Base-by-base conservation (phyloP, 2,888 invertebrate genomes). In the Anagyrus pseudococci region DNA sequence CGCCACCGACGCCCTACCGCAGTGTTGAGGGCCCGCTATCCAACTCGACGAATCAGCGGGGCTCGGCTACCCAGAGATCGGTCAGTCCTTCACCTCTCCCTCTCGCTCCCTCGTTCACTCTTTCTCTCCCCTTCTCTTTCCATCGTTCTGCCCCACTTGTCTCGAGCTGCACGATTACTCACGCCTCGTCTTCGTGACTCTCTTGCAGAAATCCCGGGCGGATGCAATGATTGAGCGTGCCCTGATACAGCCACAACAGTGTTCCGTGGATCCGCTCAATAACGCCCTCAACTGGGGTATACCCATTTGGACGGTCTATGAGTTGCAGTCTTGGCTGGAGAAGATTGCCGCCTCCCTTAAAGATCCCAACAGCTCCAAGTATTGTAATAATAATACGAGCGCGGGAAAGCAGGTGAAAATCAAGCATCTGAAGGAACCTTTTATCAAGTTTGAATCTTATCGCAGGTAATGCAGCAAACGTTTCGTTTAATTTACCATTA, bases 141-240 rank as follows among this genome's bases (percentile, higher is more conserved):
- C n/a, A n/a, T n/a, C n/a, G n/a, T n/a, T n/a, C n/a, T n/a, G n/a
- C n/a, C n/a, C n/a, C n/a, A n/a, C n/a, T n/a, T n/a, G n/a, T n/a
- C n/a, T n/a, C n/a, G 20, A 20, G n/a, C 22, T 23, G 17, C n/a
- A n/a, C 23, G 6, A n/a, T 46, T 22, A 22, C 46, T 46, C n/a
- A n/a, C 25, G 46, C n/a, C 2, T 46, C n/a, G 6, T 8, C 10
- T 48, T 4, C 33, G 2, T 37, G 3, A 15, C 23, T 25, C 17
- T 49, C 6, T 61, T 67, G 22, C 70, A 84, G 83, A 84, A 83
- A 83, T 85, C 86, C 75, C 88, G 91, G 80, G 89, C 89, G 80
- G 90, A 90, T 88, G 90, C 90, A 83, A 92, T 92, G 88, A 88
- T 91, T 80, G 88, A 90, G 84, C 87, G 88, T 81, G 89, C 88